Percentiles rank a stretch among this genome's conserved stretches.
phyloP scores from a whole-genome alignment of 2,888 invertebrate genomes.

The Pandemis heparana region DNA sequence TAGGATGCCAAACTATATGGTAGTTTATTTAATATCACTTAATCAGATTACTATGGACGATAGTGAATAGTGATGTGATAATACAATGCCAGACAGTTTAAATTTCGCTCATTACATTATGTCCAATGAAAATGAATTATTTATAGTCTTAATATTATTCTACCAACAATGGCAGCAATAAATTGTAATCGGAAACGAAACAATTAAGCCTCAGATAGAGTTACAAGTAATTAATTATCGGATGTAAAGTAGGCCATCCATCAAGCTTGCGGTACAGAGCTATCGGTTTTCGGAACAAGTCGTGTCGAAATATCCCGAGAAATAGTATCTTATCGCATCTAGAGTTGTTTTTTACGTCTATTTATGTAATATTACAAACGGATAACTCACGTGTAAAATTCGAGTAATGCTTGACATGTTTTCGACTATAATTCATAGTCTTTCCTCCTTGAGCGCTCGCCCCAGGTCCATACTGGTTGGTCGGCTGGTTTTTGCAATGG shows the following conservation, averaged over 20 bases:
- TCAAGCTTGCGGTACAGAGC: constrained; percentile 50
- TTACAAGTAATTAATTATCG: constrained; percentile 69
- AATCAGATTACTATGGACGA: not conserved
- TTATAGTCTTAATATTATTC: constrained; percentile 21
- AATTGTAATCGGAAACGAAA: constrained; percentile 67
- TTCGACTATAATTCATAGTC: no score
- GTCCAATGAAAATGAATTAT: constrained; percentile 5
- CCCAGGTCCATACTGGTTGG: no score
- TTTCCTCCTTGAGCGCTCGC: no score
- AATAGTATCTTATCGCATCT: not conserved
- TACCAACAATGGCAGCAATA: constrained; percentile 48
- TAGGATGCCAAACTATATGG: no score
- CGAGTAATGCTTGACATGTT: no score
- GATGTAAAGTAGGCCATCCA: constrained; percentile 66
- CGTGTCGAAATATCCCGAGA: constrained; percentile 2
- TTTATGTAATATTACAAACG: no score
- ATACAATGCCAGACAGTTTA: not conserved
- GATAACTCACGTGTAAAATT: no score
- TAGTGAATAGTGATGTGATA: not conserved
- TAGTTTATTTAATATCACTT: not conserved
- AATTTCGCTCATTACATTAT: not conserved
- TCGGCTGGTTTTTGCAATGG: no score
- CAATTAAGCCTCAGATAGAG: constrained; percentile 67
- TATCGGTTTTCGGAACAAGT: constrained; percentile 44
- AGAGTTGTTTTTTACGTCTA: not conserved